Conservation (phyloP, 92 coral and sea anemone genomes). For the Montipora capitata region DNA sequence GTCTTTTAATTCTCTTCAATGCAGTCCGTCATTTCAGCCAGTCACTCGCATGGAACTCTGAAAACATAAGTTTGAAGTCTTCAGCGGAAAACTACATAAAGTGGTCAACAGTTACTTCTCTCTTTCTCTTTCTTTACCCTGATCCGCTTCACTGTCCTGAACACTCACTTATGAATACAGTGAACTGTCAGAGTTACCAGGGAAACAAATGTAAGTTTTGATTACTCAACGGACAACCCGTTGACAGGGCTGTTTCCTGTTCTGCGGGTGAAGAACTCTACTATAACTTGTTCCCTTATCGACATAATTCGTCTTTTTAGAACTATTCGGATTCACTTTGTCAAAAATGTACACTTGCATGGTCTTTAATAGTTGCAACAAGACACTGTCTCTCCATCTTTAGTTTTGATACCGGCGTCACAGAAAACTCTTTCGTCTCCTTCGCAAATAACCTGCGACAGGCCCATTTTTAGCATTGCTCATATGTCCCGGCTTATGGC, state of each 20-base stretch:
- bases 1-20: too few relatives aligned
- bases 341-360: slow-evolving; percentile 76
- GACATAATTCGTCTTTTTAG: slow-evolving; percentile 50
- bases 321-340: not conserved
- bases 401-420: slow-evolving; percentile 75
- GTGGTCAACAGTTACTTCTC: too few relatives aligned
- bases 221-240: not conserved
- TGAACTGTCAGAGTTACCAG: too few relatives aligned
- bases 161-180: not conserved
- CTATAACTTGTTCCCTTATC: slow-evolving; percentile 89
- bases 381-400: slow-evolving; percentile 48
- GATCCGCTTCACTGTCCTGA: too few relatives aligned
- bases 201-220: not conserved
- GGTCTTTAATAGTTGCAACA: slow-evolving; percentile 64
- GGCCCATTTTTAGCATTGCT: slow-evolving; percentile 69
- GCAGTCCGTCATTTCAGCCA: too few relatives aligned
- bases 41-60: too few relatives aligned
- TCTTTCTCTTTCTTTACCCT: too few relatives aligned
- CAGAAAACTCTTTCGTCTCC: slow-evolving; percentile 83
- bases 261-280: slow-evolving; percentile 43
- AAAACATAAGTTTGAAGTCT: too few relatives aligned
- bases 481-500: too few relatives aligned
- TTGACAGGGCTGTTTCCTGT: slow-evolving; percentile 20
- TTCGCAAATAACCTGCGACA: slow-evolving; percentile 27
- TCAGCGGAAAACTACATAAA: too few relatives aligned